These are phyloP conservation scores for Lacerta viridis DNA, from an alignment of 2,797 vertebrate genomes.

Conservation along the genomic window DNA sequence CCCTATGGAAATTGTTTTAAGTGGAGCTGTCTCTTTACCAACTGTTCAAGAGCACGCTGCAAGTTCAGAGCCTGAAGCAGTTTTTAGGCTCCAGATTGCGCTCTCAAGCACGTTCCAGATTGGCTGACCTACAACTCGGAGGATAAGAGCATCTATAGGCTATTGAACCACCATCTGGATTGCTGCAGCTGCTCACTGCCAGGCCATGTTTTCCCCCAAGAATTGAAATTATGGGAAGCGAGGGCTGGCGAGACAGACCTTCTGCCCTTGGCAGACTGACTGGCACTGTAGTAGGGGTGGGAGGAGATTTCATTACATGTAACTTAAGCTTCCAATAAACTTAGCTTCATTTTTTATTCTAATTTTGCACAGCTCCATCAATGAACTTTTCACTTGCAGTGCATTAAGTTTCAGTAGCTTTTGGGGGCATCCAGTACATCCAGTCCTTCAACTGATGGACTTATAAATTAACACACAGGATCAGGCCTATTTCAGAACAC, in stretches of 20 bases:
- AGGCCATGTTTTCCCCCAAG: background rate
- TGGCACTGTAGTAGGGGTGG: background rate
- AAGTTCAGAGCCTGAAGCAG: background rate
- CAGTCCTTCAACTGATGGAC: background rate
- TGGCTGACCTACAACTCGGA: background rate
- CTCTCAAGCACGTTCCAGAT: background rate
- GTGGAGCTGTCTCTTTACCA: background rate
- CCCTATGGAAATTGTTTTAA: background rate
- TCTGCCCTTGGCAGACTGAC: background rate
- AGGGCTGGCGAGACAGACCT: background rate
- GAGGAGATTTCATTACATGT: background rate
- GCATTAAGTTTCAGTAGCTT: background rate
- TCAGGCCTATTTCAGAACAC: conserved; percentile 12
- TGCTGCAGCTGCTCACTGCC: conserved; percentile 4
- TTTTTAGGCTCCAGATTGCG: background rate
- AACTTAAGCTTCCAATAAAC: background rate
- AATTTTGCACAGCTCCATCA: background rate
- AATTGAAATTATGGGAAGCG: background rate
- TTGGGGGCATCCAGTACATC: background rate
- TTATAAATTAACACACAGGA: background rate
- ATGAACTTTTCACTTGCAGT: background rate
- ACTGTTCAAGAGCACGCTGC: background rate
- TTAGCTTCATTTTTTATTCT: background rate
- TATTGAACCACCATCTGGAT: conserved; percentile 5
- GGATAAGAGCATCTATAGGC: background rate